Percentiles rank a stretch among this genome's conserved stretches.
Evolutionary conservation across 2,888 invertebrate genomes (phyloP).

Genomic region (Agonopterix arenella): DNA sequence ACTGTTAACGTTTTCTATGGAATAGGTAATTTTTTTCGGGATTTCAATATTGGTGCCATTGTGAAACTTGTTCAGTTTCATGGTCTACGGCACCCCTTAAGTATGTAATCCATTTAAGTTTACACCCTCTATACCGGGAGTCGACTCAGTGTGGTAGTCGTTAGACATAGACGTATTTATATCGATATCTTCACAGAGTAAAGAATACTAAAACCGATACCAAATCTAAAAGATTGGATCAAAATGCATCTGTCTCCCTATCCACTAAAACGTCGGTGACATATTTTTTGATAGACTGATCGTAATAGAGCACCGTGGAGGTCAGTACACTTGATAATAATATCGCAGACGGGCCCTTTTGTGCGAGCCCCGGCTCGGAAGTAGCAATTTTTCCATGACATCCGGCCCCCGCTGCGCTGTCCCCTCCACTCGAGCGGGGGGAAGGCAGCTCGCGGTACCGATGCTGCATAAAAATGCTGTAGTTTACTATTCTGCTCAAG

Average conservation of each 20-base stretch:
- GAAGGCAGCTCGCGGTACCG: slow-evolving; percentile 11
- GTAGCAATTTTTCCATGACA: slow-evolving; percentile 69
- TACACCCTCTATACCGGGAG: too few species aligned
- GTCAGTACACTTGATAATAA: slow-evolving; percentile 60
- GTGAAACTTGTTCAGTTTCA: too few species aligned
- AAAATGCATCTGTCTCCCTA: slow-evolving; percentile 8
- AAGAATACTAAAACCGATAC: neutral
- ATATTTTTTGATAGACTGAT: slow-evolving; percentile 44
- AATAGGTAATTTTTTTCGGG: too few species aligned
- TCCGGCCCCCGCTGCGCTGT: slow-evolving; percentile 58
- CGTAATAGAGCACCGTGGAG: slow-evolving; percentile 38
- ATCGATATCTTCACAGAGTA: neutral
- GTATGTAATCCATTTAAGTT: too few species aligned
- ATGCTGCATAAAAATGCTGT: slow-evolving; percentile 39
- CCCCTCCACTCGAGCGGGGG: slow-evolving; percentile 13
- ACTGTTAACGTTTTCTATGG: too few species aligned
- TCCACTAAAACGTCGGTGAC: slow-evolving; percentile 31
- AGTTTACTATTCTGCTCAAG: neutral
- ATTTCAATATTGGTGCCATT: too few species aligned
- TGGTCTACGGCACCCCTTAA: too few species aligned
- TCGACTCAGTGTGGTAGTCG: too few species aligned
- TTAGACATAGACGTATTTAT: too few species aligned
- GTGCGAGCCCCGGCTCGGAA: slow-evolving; percentile 54
- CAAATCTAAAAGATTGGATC: neutral
- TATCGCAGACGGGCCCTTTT: slow-evolving; percentile 54